Conservation (phyloP, 2,113 vertebrate species). For the Rhea americana region DNA sequence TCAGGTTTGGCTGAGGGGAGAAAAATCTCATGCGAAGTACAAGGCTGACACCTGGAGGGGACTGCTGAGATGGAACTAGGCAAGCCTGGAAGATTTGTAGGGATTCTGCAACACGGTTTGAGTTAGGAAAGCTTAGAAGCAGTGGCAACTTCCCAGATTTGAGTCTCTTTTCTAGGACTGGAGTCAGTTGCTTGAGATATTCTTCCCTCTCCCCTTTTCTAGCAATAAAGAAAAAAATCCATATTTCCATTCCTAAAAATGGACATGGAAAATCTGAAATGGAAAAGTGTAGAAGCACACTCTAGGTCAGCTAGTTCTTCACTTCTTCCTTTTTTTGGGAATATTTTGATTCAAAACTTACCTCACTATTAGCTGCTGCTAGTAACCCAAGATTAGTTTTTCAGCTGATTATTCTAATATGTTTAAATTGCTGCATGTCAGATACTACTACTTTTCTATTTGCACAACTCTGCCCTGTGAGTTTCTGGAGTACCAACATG, state of each 20-base stretch:
- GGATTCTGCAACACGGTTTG: neutral
- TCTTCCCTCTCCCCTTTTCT: neutral
- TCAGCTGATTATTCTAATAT: neutral
- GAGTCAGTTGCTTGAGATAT: neutral
- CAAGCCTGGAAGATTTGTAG: neutral
- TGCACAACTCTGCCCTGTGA: neutral
- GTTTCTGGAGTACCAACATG: conserved; percentile 2
- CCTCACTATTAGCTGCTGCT: neutral
- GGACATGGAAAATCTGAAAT: neutral
- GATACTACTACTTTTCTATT: neutral
- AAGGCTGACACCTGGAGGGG: conserved; percentile 77
- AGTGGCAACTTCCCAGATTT: neutral
- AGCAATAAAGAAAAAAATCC: neutral
- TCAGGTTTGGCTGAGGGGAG: neutral
- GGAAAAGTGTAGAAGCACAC: neutral
- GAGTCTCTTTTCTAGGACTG: neutral
- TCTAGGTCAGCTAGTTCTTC: neutral
- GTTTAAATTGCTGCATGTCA: neutral
- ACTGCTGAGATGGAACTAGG: neutral
- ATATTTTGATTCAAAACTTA: neutral
- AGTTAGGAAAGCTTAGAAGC: neutral
- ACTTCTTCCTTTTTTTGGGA: neutral
- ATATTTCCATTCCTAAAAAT: neutral
- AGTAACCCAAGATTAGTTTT: neutral
- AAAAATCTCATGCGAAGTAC: conserved; percentile 18